Conservation (phyloP, 1,140 invertebrate species). For the Drepana arcuata region DNA sequence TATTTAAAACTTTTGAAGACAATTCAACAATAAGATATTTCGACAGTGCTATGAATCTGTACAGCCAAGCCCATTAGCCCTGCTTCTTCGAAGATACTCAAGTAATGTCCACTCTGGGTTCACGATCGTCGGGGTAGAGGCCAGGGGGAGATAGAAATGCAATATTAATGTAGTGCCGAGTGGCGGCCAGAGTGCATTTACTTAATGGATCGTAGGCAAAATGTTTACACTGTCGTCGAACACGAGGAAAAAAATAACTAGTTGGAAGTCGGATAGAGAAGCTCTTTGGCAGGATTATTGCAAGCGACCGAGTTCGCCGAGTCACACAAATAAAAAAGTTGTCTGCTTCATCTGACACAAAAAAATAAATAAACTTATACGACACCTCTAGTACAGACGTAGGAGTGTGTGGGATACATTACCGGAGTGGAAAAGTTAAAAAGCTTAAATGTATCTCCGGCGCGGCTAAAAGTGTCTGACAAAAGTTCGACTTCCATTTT, state of each 20-base stretch:
- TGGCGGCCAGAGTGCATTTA: constrained; percentile 60
- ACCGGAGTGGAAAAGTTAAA: constrained; percentile 71
- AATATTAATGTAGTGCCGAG: constrained; percentile 66
- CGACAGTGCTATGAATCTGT: too few species aligned
- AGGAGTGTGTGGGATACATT: constrained; percentile 65
- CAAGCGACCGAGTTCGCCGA: constrained; percentile 29
- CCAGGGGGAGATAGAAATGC: constrained; percentile 51
- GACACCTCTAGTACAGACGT: constrained; percentile 50
- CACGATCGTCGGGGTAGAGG: constrained; percentile 11
- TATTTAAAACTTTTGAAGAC: too few species aligned
- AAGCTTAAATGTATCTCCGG: constrained; percentile 71
- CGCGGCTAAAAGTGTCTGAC: constrained; percentile 70
- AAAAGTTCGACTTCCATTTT: constrained; percentile 72
- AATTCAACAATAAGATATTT: too few species aligned
- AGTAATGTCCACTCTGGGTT: constrained; percentile 19
- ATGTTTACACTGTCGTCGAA: constrained; percentile 48
- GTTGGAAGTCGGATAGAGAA: constrained; percentile 28
- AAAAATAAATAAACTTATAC: constrained; percentile 55
- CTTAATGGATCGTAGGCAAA: constrained; percentile 64
- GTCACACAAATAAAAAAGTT: constrained; percentile 49
- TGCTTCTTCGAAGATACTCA: constrained; percentile 18
- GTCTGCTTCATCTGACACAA: constrained; percentile 29
- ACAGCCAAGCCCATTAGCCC: constrained; percentile 20
- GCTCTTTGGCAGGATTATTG: constrained; percentile 43
- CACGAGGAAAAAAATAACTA: constrained; percentile 36